A percentile compares a stretch with the other conserved stretches of the same genome.
These are phyloP conservation scores for Mythimna loreyi DNA, from an alignment of 2,888 invertebrate genomes.

Conservation along the genomic window DNA sequence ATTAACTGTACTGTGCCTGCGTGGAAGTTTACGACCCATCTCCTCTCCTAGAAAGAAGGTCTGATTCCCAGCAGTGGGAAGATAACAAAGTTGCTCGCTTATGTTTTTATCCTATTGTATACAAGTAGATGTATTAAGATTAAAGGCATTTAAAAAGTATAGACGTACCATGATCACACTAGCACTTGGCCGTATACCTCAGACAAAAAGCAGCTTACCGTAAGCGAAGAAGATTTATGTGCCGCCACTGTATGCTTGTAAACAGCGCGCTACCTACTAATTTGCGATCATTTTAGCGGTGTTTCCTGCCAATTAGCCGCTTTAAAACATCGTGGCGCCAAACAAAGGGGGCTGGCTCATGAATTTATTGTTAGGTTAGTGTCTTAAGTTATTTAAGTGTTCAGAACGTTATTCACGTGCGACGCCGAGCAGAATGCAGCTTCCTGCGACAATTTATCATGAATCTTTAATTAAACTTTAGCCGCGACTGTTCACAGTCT, in stretches of 20 bases:
- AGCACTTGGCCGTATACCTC: constrained; percentile 3
- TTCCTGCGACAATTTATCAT: constrained; percentile 90
- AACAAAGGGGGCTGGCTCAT: constrained; percentile 85
- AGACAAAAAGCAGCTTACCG: constrained; percentile 38
- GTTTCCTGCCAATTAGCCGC: constrained; percentile 88
- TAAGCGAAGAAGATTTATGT: constrained; percentile 65
- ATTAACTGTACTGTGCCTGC: too few species aligned
- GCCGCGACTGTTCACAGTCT: constrained; percentile 84
- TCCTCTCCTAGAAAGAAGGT: too few species aligned
- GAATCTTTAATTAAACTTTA: constrained; percentile 91
- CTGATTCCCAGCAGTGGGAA: too few species aligned
- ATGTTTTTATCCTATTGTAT: not conserved
- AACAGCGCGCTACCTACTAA: constrained; percentile 71
- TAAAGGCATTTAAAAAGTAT: not conserved
- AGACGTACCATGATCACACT: not conserved
- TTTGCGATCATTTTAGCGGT: constrained; percentile 82
- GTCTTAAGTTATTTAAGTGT: constrained; percentile 89
- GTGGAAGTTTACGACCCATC: too few species aligned
- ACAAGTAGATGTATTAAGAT: not conserved
- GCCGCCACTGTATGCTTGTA: constrained; percentile 63
- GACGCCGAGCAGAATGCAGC: constrained; percentile 86
- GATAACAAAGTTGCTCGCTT: too few species aligned
- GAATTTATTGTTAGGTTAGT: constrained; percentile 89
- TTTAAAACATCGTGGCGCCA: constrained; percentile 79
- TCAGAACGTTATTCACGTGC: constrained; percentile 86